phyloP scores from a whole-genome alignment of 2,888 invertebrate genomes.

The Theretra japonica region DNA sequence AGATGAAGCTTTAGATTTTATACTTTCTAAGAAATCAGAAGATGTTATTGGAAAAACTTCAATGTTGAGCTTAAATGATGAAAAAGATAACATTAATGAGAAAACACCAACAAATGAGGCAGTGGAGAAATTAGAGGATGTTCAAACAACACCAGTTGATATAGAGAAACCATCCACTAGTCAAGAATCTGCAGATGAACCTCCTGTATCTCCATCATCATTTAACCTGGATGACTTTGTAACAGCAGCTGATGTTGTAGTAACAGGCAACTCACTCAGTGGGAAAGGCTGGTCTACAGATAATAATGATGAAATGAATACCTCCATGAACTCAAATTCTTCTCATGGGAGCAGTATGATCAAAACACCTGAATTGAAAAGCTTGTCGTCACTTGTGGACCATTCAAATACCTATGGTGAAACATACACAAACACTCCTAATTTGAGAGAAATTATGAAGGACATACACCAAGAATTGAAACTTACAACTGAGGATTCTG shows the following conservation, averaged over 20 bases:
- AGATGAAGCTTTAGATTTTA: constrained; percentile 89
- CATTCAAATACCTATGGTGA: constrained; percentile 68
- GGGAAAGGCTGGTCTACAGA: constrained; percentile 88
- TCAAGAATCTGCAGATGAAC: constrained; percentile 53
- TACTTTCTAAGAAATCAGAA: constrained; percentile 82
- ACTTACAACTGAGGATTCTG: constrained; percentile 65
- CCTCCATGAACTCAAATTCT: constrained; percentile 79
- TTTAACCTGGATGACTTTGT: constrained; percentile 68
- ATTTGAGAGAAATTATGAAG: constrained; percentile 86
- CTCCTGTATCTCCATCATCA: constrained; percentile 62
- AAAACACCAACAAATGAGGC: constrained; percentile 31
- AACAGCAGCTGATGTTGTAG: constrained; percentile 60
- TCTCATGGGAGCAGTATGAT: constrained; percentile 81
- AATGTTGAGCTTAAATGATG: constrained; percentile 38
- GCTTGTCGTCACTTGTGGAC: constrained; percentile 75
- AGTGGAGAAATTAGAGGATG: constrained; percentile 27
- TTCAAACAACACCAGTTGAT: constrained; percentile 44
- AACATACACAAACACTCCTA: constrained; percentile 66
- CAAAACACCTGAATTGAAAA: constrained; percentile 81
- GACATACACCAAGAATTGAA: constrained; percentile 76
- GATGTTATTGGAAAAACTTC: constrained; percentile 49
- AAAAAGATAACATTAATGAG: constrained; percentile 38
- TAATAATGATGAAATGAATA: constrained; percentile 82
- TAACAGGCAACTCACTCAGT: constrained; percentile 87
- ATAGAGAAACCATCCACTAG: constrained; percentile 68